Conservation (phyloP, 2,888 invertebrate species). For the Standfussiana lucernea region DNA sequence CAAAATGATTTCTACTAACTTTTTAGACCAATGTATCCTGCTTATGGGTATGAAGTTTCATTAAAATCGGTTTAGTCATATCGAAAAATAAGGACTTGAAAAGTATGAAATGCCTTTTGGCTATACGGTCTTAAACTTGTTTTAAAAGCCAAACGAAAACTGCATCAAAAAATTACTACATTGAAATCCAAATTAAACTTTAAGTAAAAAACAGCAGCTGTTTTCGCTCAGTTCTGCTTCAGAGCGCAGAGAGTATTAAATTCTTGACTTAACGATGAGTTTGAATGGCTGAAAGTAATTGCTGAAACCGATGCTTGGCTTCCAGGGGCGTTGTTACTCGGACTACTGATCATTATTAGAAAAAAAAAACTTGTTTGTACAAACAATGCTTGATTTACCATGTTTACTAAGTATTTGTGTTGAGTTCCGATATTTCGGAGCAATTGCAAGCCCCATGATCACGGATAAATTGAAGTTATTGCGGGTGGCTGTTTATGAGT, state of each 20-base stretch:
- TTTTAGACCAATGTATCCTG: no score
- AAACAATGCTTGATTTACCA: not conserved
- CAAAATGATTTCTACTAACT: no score
- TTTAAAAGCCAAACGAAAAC: constrained; percentile 14
- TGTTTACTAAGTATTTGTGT: no score
- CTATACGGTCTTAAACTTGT: no score
- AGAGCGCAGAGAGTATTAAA: constrained; percentile 37
- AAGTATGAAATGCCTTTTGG: no score
- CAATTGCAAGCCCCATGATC: no score
- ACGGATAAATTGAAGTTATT: no score
- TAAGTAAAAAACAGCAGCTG: constrained; percentile 20
- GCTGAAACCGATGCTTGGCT: constrained; percentile 32
- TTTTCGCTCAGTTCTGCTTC: constrained; percentile 1
- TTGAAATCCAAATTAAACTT: constrained; percentile 19
- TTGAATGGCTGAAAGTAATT: constrained; percentile 55
- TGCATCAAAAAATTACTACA: constrained; percentile 5
- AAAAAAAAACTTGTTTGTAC: not conserved
- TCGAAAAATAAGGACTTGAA: no score
- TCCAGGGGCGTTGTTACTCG: constrained; percentile 10
- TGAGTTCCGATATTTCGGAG: no score
- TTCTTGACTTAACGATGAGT: constrained; percentile 54
- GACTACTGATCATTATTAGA: constrained; percentile 13
- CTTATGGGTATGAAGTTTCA: no score
- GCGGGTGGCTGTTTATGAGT: no score
- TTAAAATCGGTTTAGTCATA: no score